Percentiles rank a stretch among this genome's conserved stretches.
These are phyloP conservation scores for Drosophila falleni DNA, from an alignment of 2,888 invertebrate species.

Conservation along the genomic window DNA sequence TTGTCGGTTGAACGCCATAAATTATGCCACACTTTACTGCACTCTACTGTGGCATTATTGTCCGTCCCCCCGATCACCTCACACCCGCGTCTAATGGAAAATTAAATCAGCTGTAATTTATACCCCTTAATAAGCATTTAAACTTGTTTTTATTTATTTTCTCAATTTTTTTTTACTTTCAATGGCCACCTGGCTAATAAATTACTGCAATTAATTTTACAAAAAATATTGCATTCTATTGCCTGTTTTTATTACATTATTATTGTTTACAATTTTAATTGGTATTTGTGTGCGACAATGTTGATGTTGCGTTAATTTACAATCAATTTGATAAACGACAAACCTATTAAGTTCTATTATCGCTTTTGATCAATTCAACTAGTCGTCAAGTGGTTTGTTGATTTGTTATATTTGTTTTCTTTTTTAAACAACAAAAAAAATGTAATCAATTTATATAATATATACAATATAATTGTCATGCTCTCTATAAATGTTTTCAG, in stretches of 20 bases:
- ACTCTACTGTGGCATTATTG: slow-evolving; percentile 41
- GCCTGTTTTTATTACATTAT: slow-evolving; percentile 20
- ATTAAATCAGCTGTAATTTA: slow-evolving; percentile 57
- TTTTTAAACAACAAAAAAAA: neutral
- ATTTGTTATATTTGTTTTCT: neutral
- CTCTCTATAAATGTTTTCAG: neutral
- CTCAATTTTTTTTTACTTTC: slow-evolving; percentile 21
- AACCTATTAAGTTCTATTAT: slow-evolving; percentile 6
- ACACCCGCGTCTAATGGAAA: slow-evolving; percentile 36
- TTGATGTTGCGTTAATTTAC: slow-evolving; percentile 28
- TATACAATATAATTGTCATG: neutral
- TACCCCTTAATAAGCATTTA: slow-evolving; percentile 48
- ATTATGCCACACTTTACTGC: slow-evolving; percentile 58
- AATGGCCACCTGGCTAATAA: slow-evolving; percentile 60
- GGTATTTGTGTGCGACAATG: slow-evolving; percentile 3
- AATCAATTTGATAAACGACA: slow-evolving; percentile 5
- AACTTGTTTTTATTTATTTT: slow-evolving; percentile 36
- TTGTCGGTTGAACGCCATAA: slow-evolving; percentile 58
- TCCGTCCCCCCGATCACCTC: neutral
- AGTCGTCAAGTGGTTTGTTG: neutral
- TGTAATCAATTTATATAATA: neutral
- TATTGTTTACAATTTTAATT: slow-evolving; percentile 34
- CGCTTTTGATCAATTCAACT: neutral
- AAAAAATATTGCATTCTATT: slow-evolving; percentile 36
- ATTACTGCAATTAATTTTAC: slow-evolving; percentile 67